Conservation (phyloP, 2,888 invertebrate species). For the Criorhina ranunculi region DNA sequence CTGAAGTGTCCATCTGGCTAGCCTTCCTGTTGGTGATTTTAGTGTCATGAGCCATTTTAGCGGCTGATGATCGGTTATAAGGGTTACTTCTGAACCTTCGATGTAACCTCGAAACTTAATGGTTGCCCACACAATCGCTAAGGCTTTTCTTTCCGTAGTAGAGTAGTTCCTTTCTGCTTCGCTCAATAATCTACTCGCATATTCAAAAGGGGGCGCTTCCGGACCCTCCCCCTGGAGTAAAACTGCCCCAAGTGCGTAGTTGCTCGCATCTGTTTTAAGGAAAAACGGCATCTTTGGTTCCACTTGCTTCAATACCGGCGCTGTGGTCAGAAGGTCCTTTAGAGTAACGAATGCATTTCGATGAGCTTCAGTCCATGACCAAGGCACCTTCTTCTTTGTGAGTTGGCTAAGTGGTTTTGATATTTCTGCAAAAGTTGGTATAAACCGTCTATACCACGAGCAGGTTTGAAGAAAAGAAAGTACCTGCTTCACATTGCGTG, state of each 20-base stretch:
- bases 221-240: constrained; percentile 58
- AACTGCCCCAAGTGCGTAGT: constrained; percentile 54
- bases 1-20: constrained; percentile 13
- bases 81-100: constrained; percentile 1
- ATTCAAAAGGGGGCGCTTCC: constrained; percentile 55
- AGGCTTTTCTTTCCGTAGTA: neutral
- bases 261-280: constrained; percentile 60
- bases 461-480: neutral
- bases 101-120: constrained; percentile 35
- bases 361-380: constrained; percentile 35
- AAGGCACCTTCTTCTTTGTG: constrained; percentile 76
- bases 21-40: neutral
- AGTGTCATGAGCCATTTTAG: constrained; percentile 5
- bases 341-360: constrained; percentile 20
- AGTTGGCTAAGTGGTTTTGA: constrained; percentile 78
- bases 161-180: constrained; percentile 1
- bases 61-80: constrained; percentile 12
- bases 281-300: neutral
- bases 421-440: constrained; percentile 50
- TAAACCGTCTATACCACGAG: constrained; percentile 61
- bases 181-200: constrained; percentile 73
- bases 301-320: constrained; percentile 72
- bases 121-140: neutral
- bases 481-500: neutral
- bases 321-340: constrained; percentile 53